Conservation (phyloP, 2,888 invertebrate genomes). For the Cephus nigrinus region DNA sequence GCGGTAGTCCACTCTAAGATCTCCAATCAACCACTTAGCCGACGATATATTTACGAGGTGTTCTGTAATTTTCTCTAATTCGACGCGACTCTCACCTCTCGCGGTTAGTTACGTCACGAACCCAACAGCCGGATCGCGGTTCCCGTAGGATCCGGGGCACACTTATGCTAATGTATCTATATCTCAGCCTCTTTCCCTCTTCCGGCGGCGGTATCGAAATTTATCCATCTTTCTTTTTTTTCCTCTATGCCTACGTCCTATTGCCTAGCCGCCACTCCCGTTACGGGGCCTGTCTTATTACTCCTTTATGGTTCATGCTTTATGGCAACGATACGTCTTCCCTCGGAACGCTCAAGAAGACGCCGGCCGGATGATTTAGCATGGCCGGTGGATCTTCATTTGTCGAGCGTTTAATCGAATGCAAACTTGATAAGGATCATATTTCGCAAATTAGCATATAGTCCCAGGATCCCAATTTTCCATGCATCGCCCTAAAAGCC, state of each 20-base stretch:
- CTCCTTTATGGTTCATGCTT: conserved; percentile 4
- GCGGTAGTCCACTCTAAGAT: conserved; percentile 62
- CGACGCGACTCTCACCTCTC: conserved; percentile 45
- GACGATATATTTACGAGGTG: conserved; percentile 66
- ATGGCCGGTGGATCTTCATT: conserved; percentile 21
- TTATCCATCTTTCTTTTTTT: conserved; percentile 28
- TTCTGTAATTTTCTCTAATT: conserved; percentile 66
- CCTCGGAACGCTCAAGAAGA: background rate
- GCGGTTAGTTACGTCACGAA: background rate
- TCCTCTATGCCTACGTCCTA: conserved; percentile 33
- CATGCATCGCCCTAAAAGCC: background rate
- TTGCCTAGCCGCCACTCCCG: conserved; percentile 21
- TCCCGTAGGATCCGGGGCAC: conserved; percentile 32
- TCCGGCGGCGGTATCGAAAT: conserved; percentile 2
- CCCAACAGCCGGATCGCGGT: background rate
- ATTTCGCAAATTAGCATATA: background rate
- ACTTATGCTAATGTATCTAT: conserved; percentile 43
- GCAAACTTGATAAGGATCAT: conserved; percentile 12
- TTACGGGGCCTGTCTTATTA: background rate
- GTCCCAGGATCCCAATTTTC: background rate
- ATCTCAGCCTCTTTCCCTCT: conserved; percentile 15
- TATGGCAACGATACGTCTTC: conserved; percentile 2
- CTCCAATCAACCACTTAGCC: conserved; percentile 66
- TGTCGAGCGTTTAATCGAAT: conserved; percentile 22
- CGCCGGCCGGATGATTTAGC: conserved; percentile 8